These are phyloP conservation scores for Tachyglossus aculeatus DNA, from an alignment of 2,797 vertebrate species.

Conservation along the genomic window DNA sequence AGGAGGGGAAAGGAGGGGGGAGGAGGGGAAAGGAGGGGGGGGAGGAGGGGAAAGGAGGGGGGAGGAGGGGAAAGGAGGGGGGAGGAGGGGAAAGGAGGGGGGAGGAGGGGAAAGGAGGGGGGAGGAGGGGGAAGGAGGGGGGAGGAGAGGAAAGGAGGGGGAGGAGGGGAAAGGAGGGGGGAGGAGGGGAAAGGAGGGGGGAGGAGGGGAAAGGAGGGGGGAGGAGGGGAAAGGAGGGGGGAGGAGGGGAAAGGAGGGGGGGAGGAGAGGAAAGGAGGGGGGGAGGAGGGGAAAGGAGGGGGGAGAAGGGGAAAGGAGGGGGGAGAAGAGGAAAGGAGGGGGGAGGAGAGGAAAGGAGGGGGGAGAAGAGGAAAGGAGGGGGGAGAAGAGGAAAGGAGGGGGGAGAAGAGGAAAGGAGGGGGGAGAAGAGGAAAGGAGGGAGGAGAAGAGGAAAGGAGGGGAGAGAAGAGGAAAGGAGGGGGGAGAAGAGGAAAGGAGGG, in stretches of 20 bases:
- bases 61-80: background rate
- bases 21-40: too few species aligned
- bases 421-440: too few species aligned
- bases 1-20: background rate
- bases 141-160: background rate
- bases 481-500: background rate
- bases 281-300: background rate
- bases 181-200: background rate
- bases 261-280: too few species aligned
- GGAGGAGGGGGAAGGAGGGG: background rate
- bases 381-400: background rate
- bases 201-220: background rate
- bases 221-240: background rate
- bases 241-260: too few species aligned
- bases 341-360: background rate
- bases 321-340: background rate
- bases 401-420: too few species aligned
- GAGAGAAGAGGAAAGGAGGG: background rate
- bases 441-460: background rate
- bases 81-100: background rate
- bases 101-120: background rate
- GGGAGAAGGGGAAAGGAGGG: too few species aligned
- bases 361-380: background rate
- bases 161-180: background rate
- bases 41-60: background rate